A percentile compares a stretch with the other conserved stretches of the same genome.
Conservation (phyloP, 2,888 invertebrate species). For the Oscheius onirici region DNA sequence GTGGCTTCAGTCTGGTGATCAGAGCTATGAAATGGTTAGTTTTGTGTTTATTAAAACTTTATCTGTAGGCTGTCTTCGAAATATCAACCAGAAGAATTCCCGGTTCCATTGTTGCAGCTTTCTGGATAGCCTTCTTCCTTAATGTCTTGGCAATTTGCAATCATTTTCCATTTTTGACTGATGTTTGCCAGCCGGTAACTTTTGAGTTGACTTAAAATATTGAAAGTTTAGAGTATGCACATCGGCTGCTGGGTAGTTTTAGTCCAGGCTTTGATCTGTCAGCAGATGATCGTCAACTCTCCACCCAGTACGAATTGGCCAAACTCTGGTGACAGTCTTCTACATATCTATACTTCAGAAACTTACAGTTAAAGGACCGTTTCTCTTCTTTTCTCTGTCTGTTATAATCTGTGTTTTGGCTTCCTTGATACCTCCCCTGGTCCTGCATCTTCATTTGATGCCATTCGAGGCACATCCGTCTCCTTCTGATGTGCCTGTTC, state of each 20-base stretch:
- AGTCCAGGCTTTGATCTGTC: conserved; percentile 7
- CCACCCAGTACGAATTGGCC: conserved; percentile 10
- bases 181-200: background rate
- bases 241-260: conserved; percentile 16
- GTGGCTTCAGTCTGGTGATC: conserved; percentile 22
- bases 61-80: conserved; percentile 9
- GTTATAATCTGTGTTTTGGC: conserved; percentile 19
- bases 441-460: conserved; percentile 18
- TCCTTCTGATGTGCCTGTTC: conserved; percentile 45
- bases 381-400: conserved; percentile 5
- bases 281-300: background rate
- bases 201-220: too few species aligned
- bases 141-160: conserved; percentile 15
- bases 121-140: conserved; percentile 18
- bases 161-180: conserved; percentile 20
- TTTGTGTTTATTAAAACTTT: background rate
- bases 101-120: background rate
- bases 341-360: background rate
- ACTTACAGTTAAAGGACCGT: conserved; percentile 6
- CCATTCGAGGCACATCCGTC: conserved; percentile 47
- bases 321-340: background rate
- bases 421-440: conserved; percentile 8
- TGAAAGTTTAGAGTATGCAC: conserved; percentile 11
- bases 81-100: background rate
- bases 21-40: conserved; percentile 19